phyloP scores from a whole-genome alignment of 2,888 invertebrate genomes.

The Serrognathus titanus region DNA sequence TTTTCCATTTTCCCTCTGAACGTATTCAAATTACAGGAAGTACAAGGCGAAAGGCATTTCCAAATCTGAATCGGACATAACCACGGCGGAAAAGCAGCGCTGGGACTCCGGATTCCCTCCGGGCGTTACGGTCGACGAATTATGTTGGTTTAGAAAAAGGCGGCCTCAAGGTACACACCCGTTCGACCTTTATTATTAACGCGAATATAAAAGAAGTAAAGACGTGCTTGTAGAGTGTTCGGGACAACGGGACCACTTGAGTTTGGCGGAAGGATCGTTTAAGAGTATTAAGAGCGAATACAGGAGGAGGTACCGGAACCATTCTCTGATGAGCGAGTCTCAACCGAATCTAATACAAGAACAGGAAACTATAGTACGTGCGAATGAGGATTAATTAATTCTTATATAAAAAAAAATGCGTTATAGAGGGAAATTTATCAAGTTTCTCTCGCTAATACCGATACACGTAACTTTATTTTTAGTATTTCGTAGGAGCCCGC shows the following conservation, averaged over 20 bases:
- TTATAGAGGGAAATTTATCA: too few species aligned
- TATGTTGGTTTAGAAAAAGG: constrained; percentile 51
- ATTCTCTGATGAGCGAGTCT: constrained; percentile 17
- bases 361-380: too few species aligned
- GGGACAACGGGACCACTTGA: constrained; percentile 38
- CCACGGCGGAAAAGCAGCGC: constrained; percentile 25
- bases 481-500: too few species aligned
- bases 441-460: too few species aligned
- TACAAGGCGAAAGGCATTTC: constrained; percentile 5
- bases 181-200: constrained; percentile 24
- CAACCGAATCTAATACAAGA: too few species aligned
- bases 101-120: constrained; percentile 46
- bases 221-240: constrained; percentile 22
- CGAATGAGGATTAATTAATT: too few species aligned
- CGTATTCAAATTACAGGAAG: constrained; percentile 9
- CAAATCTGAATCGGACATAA: constrained; percentile 29
- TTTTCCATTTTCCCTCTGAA: too few species aligned
- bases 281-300: constrained; percentile 45
- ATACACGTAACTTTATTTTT: too few species aligned
- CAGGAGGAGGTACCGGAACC: constrained; percentile 38
- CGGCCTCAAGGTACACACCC: constrained; percentile 45
- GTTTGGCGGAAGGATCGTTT: constrained; percentile 41
- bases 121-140: constrained; percentile 54
- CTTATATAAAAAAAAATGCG: too few species aligned
- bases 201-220: too few species aligned